Evolutionary conservation across 2,113 vertebrate genomes (phyloP).

Genomic region (Neolamprologus sp.): DNA sequence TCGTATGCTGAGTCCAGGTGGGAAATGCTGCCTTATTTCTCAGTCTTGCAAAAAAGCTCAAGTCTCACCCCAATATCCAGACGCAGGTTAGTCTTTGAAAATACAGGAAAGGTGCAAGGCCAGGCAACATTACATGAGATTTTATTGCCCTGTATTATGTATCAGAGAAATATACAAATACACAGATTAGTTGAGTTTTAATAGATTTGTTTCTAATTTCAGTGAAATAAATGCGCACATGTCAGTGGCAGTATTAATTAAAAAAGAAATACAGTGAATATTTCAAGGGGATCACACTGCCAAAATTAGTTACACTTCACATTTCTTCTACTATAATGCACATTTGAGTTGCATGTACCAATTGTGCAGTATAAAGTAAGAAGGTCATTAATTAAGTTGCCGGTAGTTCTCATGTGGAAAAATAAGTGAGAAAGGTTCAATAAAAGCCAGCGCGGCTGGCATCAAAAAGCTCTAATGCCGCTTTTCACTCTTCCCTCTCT

Average conservation of each 20-base stretch:
- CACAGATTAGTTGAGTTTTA: not conserved
- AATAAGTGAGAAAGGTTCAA: slow-evolving; percentile 3
- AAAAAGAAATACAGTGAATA: not conserved
- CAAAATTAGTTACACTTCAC: not conserved
- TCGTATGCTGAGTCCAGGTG: slow-evolving; percentile 35
- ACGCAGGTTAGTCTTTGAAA: slow-evolving; percentile 34
- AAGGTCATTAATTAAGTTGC: not conserved
- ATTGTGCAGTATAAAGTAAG: not conserved
- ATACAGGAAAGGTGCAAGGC: slow-evolving; percentile 13
- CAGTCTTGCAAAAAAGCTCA: slow-evolving; percentile 24
- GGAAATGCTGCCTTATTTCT: slow-evolving; percentile 24
- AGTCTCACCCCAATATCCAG: slow-evolving; percentile 31
- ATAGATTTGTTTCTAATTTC: not conserved
- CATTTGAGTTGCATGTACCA: not conserved
- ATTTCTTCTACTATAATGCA: not conserved
- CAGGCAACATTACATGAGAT: not conserved
- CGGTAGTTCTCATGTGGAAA: not conserved
- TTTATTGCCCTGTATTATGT: not conserved
- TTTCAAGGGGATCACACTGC: not conserved
- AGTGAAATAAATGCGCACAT: not conserved
- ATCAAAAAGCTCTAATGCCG: slow-evolving; percentile 24
- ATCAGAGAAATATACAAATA: not conserved
- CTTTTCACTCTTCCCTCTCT: slow-evolving; percentile 25
- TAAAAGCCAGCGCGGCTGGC: slow-evolving; percentile 15
- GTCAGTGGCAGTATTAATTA: not conserved